A percentile compares a stretch with the other conserved stretches of the same genome.
Evolutionary conservation across 1,140 invertebrate species (phyloP).

Genomic region (Schlechtendalia chinensis): DNA sequence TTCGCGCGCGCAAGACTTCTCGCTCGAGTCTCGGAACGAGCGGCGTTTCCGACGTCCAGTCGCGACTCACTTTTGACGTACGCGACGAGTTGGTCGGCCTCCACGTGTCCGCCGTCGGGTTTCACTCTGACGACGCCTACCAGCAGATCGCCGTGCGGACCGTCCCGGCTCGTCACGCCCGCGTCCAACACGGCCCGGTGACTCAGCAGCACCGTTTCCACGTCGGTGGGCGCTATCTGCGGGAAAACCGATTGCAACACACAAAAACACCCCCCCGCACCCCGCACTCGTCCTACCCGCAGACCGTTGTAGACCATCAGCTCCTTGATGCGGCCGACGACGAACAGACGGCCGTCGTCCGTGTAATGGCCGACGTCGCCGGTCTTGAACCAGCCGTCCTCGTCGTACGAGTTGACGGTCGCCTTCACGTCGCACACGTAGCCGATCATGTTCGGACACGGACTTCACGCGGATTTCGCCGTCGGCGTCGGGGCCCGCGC

Average conservation of each 20-base stretch:
- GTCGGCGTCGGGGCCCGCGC: background rate
- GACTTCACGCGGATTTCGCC: slow-evolving; percentile 17
- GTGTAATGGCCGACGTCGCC: background rate
- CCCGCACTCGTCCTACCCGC: background rate
- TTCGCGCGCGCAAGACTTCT: too few species aligned
- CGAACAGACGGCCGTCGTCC: background rate
- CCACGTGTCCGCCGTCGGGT: background rate
- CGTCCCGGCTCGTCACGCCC: background rate
- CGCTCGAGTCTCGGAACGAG: too few species aligned
- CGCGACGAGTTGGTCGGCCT: background rate
- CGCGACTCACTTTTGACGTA: background rate
- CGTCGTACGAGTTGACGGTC: slow-evolving; percentile 10
- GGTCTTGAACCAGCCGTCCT: slow-evolving; percentile 16
- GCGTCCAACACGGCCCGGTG: slow-evolving; percentile 7
- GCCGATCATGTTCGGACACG: background rate
- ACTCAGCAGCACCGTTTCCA: slow-evolving; percentile 15
- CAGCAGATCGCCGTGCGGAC: background rate
- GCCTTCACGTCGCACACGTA: background rate
- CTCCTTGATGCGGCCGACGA: background rate
- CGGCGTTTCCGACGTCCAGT: too few species aligned
- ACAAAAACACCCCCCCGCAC: too few species aligned
- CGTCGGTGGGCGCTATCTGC: background rate
- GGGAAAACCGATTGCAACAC: too few species aligned
- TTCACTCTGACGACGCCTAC: slow-evolving; percentile 2
- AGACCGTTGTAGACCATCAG: background rate